A percentile compares a stretch with the other conserved stretches of the same genome.
Conservation (phyloP, 2,797 vertebrate species). For the Liasis olivaceus region DNA sequence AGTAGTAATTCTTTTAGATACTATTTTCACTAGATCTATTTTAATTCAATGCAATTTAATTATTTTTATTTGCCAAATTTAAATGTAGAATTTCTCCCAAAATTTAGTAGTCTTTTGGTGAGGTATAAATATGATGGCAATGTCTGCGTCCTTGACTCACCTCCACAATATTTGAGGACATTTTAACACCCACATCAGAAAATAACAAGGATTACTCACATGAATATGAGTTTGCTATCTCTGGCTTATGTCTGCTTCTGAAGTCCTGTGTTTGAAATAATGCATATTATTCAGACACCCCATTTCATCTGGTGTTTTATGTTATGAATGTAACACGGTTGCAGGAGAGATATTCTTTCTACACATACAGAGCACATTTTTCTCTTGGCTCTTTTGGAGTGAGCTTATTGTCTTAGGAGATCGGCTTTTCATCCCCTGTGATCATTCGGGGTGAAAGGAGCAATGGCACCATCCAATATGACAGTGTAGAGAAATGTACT, state of each 20-base stretch:
- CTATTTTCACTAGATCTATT: not conserved
- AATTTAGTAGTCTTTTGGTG: not conserved
- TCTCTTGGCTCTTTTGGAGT: not conserved
- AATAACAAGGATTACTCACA: not conserved
- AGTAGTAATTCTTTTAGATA: not conserved
- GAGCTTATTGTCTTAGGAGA: not conserved
- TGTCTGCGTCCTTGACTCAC: not conserved
- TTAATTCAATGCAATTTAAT: too few relatives aligned
- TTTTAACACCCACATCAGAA: not conserved
- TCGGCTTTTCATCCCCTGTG: not conserved
- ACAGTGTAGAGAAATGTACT: not conserved
- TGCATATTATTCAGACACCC: not conserved
- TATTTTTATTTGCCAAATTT: not conserved
- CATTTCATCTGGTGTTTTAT: not conserved
- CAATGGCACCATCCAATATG: not conserved
- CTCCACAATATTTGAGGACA: not conserved
- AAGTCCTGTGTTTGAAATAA: slow-evolving; percentile 6
- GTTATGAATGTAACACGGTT: not conserved
- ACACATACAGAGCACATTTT: not conserved
- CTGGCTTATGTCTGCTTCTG: not conserved
- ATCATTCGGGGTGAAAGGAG: not conserved
- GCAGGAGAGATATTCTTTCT: not conserved
- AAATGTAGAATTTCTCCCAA: not conserved
- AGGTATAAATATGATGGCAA: not conserved
- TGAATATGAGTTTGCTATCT: not conserved